A percentile compares a stretch with the other conserved stretches of the same genome.
Conservation (phyloP, 2,797 vertebrate species). For the Lemur catta region DNA sequence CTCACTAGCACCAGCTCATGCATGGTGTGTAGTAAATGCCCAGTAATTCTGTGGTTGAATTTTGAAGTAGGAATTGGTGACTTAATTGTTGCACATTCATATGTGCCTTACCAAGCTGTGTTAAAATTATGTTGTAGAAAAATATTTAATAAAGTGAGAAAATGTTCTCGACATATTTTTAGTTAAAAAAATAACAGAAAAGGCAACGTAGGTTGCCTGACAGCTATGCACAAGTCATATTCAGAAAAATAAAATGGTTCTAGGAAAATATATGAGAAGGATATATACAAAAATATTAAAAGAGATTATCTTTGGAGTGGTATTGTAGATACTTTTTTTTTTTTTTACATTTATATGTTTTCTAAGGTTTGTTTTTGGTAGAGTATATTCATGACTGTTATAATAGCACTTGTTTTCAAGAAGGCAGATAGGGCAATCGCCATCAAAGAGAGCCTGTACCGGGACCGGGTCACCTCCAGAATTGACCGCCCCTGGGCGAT, state of each 20-base stretch:
- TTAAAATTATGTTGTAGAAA: not conserved
- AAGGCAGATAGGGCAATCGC: not conserved
- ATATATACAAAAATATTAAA: not conserved
- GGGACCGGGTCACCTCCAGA: not conserved
- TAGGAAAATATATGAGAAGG: not conserved
- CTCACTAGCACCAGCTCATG: not conserved
- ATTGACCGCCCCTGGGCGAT: not conserved
- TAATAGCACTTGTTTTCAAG: not conserved
- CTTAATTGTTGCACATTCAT: not conserved
- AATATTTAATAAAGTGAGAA: constrained; percentile 16
- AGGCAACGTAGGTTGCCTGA: not conserved
- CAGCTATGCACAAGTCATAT: not conserved
- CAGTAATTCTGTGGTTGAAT: not conserved
- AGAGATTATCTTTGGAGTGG: not conserved
- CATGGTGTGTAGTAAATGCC: too few species aligned
- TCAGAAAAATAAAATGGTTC: not conserved
- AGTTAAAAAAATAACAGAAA: not conserved
- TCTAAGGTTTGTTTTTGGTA: not conserved
- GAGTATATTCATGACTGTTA: not conserved
- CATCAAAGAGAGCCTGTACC: not conserved
- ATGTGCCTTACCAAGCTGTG: not conserved
- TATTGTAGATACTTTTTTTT: not conserved
- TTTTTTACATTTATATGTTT: not conserved
- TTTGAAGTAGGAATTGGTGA: not conserved
- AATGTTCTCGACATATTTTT: constrained; percentile 1